A percentile compares a stretch with the other conserved stretches of the same genome.
These are phyloP conservation scores for Eremophila alpestris DNA, from an alignment of 2,797 vertebrate species.

Conservation along the genomic window DNA sequence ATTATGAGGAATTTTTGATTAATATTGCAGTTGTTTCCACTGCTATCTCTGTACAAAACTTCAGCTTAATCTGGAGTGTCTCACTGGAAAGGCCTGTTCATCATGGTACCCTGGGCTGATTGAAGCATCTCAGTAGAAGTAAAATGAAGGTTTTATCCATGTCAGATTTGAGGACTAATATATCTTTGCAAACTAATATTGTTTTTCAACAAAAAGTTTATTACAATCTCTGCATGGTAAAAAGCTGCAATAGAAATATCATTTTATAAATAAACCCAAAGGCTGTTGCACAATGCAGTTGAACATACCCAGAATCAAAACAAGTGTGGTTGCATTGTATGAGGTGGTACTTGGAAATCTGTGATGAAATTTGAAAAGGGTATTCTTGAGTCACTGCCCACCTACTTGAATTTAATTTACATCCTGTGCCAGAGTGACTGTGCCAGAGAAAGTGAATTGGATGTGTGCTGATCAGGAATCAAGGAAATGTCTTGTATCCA, in stretches of 20 bases:
- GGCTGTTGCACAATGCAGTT: background rate
- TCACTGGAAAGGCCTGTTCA: background rate
- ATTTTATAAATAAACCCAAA: background rate
- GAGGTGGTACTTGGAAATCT: background rate
- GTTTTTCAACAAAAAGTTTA: background rate
- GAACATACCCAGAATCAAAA: background rate
- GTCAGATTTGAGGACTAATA: background rate
- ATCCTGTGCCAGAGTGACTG: background rate
- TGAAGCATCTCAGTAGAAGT: background rate
- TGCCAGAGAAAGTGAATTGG: background rate
- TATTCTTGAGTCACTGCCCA: background rate
- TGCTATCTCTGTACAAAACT: background rate
- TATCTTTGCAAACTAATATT: background rate
- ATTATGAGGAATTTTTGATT: background rate
- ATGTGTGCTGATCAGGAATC: background rate
- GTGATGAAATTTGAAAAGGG: background rate
- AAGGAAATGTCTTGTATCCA: background rate
- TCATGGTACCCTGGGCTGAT: background rate
- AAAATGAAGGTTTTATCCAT: background rate
- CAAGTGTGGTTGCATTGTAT: background rate
- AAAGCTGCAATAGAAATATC: background rate
- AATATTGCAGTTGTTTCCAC: background rate
- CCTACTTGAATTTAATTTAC: background rate
- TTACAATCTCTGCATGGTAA: background rate
- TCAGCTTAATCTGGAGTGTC: background rate